Base-by-base conservation (phyloP, 2,888 invertebrate genomes). In the Alloplasta piceator region DNA sequence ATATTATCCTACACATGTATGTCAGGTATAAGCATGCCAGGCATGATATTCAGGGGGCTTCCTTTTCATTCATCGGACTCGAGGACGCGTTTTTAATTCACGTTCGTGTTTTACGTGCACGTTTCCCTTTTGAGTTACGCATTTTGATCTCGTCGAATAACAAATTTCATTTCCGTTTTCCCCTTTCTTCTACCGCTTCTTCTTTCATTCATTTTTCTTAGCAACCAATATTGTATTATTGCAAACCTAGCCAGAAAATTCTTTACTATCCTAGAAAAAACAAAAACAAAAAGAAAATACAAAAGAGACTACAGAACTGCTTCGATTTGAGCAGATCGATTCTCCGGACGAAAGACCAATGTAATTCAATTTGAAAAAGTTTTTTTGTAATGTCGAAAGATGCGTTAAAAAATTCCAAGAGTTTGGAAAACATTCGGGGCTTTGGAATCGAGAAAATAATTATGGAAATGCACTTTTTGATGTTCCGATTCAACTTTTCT, bases 61-160 rank as follows among this genome's bases (percentile, higher is more conserved):
- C 73, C 58, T 73, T 68, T 43, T 64, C 67, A 72, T 73, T 76
- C 80, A 80, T 68, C 72, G 67, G 1, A 43, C 55, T 56, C 71
- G 67, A 61, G 56, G 56, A 67, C 63, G 66, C 56, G 26, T 26
- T 26, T 38, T 52, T 77, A 76, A 77, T 80, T 77, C 72, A 68
- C 50, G 68, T 77, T 64, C 72, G 67, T 78, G 55, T 70, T 80
- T 26, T 26, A 48, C 67, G 56, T 41, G 68, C 14, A 68, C 56
- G 46, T 68, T 58, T 75, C 64, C 58, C 61, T 72, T 41, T 55
- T 41, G 48, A 56, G 61, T 66, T 50, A 60, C 76, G 66, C 66
- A 56, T 55, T 46, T 71, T 72, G 58, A 76, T 72, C 72, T 68
- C 66, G 76, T 52, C 67, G 61, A 61, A 72, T 56, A 56, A 26